These are phyloP conservation scores for Merops nubicus DNA, from an alignment of 2,113 vertebrate species.

Conservation along the genomic window DNA sequence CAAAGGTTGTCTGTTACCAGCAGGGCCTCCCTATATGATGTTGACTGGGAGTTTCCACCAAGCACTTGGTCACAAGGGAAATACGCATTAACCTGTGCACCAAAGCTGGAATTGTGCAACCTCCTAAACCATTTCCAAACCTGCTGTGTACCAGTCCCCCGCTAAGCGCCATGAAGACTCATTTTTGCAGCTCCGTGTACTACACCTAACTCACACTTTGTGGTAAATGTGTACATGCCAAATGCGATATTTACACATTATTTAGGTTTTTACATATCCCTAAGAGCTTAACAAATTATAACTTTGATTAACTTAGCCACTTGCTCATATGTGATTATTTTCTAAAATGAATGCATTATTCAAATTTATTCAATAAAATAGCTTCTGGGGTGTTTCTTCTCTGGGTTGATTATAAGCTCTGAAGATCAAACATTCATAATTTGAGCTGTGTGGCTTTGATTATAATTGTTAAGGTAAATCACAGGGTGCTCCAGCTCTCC, in stretches of 20 bases:
- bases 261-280: slow-evolving; percentile 24
- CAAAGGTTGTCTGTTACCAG: background rate
- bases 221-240: background rate
- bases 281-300: slow-evolving; percentile 41
- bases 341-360: slow-evolving; percentile 34
- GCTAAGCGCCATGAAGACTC: background rate
- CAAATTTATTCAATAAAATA: slow-evolving; percentile 45
- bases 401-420: background rate
- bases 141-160: background rate
- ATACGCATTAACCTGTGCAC: fast-evolving
- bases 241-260: slow-evolving; percentile 17
- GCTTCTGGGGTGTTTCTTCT: slow-evolving; percentile 33
- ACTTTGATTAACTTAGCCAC: slow-evolving; percentile 24
- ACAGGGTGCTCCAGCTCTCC: background rate
- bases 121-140: background rate
- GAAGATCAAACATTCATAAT: slow-evolving; percentile 23
- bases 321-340: background rate
- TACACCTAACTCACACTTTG: background rate
- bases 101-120: background rate
- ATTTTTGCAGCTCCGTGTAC: background rate
- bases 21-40: fast-evolving
- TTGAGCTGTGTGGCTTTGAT: background rate
- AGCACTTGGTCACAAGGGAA: background rate
- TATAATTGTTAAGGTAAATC: slow-evolving; percentile 34
- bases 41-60: background rate